Base-by-base conservation (phyloP, 2,113 vertebrate species). In the Sceloporus undulatus region DNA sequence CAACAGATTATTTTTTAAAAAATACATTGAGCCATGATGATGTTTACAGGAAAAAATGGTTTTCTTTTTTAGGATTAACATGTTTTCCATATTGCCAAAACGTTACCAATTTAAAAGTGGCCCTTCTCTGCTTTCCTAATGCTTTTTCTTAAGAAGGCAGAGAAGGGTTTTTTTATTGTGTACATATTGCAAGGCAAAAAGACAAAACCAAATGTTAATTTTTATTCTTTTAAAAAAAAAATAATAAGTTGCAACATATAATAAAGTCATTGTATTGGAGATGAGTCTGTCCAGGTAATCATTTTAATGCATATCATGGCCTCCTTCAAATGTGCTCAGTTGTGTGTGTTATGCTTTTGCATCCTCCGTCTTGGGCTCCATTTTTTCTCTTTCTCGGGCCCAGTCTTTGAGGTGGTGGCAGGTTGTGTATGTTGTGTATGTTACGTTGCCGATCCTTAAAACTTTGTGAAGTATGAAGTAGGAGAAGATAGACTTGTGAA, bases 31-130 rank as follows among this genome's bases (percentile, higher is more conserved):
- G 96, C 96, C 96, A 96, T 96, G 95, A 92, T 95, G 94, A 95
- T 96, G 96, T 97, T 97, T 97, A 97, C 96, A 87, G 71, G 78
- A n/a, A 18, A n/a, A 29, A 48, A 6, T 48, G 48, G 48, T 48
- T 48, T 48, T 7, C 48, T 4, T 48, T 48, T 48, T 59, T 59
- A 9, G 40, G 27, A 85, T 40, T 8, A 92, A 94, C 94, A 88
- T 92, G 92, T 93, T 96, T 96, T 96, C 96, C 96, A 96, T 94
- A 95, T 96, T 97, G 96, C 96, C 97, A 97, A 97, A 97, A 95
- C 90, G 94, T 97, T 96, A 94, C 92, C 85, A 86, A 34, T 95
- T 92, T 91, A 91, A 93, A 96, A 94, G 93, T 89, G 81, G 90
- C 93, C 71, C 66, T 94, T 95, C 5, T 95, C 94, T 93, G 94